Conservation (phyloP, 2,797 vertebrate genomes). For the Ceryle rudis region DNA sequence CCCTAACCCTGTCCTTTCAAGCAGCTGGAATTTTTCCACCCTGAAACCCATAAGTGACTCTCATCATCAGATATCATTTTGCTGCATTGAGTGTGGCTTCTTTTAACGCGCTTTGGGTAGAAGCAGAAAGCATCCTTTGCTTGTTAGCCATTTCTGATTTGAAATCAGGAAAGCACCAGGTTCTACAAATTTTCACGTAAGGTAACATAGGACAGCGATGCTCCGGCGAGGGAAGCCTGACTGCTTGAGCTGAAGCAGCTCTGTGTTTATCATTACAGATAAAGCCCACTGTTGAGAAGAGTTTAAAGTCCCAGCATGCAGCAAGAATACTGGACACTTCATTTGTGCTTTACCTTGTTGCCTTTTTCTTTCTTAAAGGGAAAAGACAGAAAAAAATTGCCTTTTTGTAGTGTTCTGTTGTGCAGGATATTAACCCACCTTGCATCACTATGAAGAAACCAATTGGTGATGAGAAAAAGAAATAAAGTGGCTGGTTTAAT, state of each 20-base stretch:
- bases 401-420: neutral
- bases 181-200: neutral
- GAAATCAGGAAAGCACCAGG: neutral
- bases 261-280: constrained; percentile 25
- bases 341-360: neutral
- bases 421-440: neutral
- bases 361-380: neutral
- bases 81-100: neutral
- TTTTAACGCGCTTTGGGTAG: neutral
- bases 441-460: neutral
- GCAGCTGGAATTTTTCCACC: neutral
- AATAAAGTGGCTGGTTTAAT: neutral
- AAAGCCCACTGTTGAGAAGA: neutral
- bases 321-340: neutral
- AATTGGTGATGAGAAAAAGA: neutral
- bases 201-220: neutral
- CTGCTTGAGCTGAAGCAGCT: neutral
- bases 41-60: neutral
- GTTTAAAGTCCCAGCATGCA: constrained; percentile 3
- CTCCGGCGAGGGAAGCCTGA: neutral
- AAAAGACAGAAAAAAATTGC: neutral
- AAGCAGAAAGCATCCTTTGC: neutral
- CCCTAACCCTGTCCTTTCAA: neutral
- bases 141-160: neutral
- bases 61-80: neutral